Conservation (phyloP, 2,888 invertebrate genomes). For the Boloria euphrosyne region DNA sequence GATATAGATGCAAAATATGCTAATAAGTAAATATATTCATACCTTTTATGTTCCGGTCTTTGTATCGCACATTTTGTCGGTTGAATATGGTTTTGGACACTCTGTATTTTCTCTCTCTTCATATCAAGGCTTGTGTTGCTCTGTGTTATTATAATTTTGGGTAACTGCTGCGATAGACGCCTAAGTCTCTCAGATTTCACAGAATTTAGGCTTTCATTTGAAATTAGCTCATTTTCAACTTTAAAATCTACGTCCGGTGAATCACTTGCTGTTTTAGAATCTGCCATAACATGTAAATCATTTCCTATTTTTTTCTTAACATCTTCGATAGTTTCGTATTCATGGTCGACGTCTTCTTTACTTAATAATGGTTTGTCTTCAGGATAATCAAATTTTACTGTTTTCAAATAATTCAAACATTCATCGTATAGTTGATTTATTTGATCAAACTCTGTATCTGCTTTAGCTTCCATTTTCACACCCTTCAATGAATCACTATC, state of each 20-base stretch:
- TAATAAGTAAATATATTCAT: no score
- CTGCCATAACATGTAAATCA: slow-evolving; percentile 17
- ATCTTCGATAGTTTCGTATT: slow-evolving; percentile 56
- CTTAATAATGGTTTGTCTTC: slow-evolving; percentile 34
- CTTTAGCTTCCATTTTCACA: slow-evolving; percentile 43
- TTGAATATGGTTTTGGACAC: slow-evolving; percentile 30
- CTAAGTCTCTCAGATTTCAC: slow-evolving; percentile 64
- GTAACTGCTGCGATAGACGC: slow-evolving; percentile 65
- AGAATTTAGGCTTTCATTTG: slow-evolving; percentile 55
- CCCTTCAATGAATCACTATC: slow-evolving; percentile 16
- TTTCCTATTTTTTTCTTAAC: slow-evolving; percentile 30
- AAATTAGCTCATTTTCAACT: slow-evolving; percentile 44
- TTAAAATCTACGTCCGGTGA: slow-evolving; percentile 24
- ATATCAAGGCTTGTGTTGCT: slow-evolving; percentile 62
- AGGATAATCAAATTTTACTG: slow-evolving; percentile 36
- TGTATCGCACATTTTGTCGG: slow-evolving; percentile 33
- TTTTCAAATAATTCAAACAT: slow-evolving; percentile 65
- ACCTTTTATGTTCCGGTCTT: slow-evolving; percentile 30
- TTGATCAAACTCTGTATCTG: slow-evolving; percentile 57
- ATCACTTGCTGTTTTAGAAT: slow-evolving; percentile 3
- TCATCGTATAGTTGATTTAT: slow-evolving; percentile 70
- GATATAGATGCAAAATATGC: no score
- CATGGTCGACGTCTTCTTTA: slow-evolving; percentile 44
- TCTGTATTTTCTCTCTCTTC: slow-evolving; percentile 38
- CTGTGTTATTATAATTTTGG: slow-evolving; percentile 72